Conservation (phyloP, 2,888 invertebrate species). For the Lapara coniferarum region DNA sequence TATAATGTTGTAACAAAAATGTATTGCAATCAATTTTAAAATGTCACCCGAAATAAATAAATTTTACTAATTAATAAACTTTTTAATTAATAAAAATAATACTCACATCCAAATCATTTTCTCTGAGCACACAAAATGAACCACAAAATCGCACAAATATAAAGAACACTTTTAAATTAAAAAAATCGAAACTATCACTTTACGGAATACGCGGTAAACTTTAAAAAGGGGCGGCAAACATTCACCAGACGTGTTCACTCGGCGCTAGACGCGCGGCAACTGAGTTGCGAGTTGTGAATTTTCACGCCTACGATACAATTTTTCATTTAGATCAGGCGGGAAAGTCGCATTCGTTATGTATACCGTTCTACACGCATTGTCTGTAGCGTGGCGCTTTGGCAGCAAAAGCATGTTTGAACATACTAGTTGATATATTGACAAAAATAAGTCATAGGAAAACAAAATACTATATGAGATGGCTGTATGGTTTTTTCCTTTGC, state of each 20-base stretch:
- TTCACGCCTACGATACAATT: conserved; percentile 51
- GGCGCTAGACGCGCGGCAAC: conserved; percentile 65
- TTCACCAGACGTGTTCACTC: conserved; percentile 43
- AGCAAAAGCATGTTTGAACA: conserved; percentile 29
- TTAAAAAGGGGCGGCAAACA: conserved; percentile 40
- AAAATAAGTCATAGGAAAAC: neutral
- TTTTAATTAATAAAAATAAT: neutral
- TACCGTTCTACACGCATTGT: conserved; percentile 42
- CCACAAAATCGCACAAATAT: conserved; percentile 5
- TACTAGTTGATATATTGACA: neutral
- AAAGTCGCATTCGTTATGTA: conserved; percentile 58
- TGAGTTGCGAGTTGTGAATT: conserved; percentile 51
- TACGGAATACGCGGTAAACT: conserved; percentile 59
- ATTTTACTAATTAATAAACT: conserved; percentile 7
- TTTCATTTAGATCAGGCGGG: conserved; percentile 66
- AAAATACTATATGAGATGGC: too few relatives aligned
- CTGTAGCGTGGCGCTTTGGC: conserved; percentile 41
- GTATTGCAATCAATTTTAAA: neutral
- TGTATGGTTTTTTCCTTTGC: too few relatives aligned
- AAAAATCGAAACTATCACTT: conserved; percentile 23
- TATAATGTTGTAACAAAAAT: neutral
- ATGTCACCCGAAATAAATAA: conserved; percentile 8
- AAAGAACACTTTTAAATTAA: neutral
- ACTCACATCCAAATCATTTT: conserved; percentile 13
- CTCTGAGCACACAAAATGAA: conserved; percentile 1